Base-by-base conservation (phyloP, 2,797 vertebrate genomes). In the Lagocephalus sceleratus region DNA sequence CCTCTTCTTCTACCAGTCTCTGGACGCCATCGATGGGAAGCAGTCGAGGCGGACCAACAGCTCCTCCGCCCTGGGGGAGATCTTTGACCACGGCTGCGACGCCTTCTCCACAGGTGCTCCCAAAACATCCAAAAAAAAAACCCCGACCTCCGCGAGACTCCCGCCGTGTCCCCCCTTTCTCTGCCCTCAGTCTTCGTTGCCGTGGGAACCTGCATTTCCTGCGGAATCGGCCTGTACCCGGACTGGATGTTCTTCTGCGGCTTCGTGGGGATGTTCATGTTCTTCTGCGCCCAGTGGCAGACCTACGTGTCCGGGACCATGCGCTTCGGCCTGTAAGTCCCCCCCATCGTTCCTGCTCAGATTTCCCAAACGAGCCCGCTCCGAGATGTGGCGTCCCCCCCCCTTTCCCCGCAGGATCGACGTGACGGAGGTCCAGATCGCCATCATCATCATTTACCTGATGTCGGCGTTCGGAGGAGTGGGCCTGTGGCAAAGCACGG, bases 241-340 rank as follows among this genome's bases (percentile, higher is more conserved):
- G 82, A 96, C 89, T 96, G 94, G 94, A 91, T 96, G 72, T 99
- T 99, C 84, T 97, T 94, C 86, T 95, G 93, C 67, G 95, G 92
- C 65, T 99, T 99, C 66, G 79, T 97, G 56, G 95, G 94, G 57
- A 92, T 94, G 91, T 97, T 99, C 83, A 93, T 99, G 93, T 99
- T 99, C 87, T 99, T 96, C 88, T 99, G 96, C 68, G 97, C 97
- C 57, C 97, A 99, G 82, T 99, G 97, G 97, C 96, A 99, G 88
- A 97, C 96, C 39, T 99, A 99, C 0, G 96, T 99, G 48, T 98
- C 96, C 0, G 97, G 97, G 62, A 94, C 93, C 0, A 90, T 99
- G 32, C 93, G 91, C 63, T 99, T 99, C 73, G 95, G 95, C 86
- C 90, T 92, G 97, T 99, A 89, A 93, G 95, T 93, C 26, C 12